Percentiles rank a stretch among this genome's conserved stretches.
Evolutionary conservation across 2,797 vertebrate genomes (phyloP).

Genomic region (Rousettus madagascariensis): DNA sequence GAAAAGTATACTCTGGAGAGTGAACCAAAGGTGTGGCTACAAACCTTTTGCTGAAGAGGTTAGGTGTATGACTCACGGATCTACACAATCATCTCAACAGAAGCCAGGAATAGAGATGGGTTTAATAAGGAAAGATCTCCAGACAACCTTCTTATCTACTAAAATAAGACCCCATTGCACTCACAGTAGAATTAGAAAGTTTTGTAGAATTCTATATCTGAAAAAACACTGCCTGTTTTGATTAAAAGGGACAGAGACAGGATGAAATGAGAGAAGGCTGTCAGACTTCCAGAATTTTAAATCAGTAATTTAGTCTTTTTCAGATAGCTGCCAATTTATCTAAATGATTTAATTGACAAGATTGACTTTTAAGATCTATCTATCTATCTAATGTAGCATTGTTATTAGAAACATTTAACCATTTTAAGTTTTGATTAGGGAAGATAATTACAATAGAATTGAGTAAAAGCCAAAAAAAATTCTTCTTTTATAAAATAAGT

Average conservation of each 20-base stretch:
- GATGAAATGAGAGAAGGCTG: neutral
- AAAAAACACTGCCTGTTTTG: neutral
- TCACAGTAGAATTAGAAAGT: neutral
- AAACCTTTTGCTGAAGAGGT: neutral
- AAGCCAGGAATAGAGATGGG: neutral
- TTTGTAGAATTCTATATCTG: neutral
- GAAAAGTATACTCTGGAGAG: neutral
- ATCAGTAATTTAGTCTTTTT: neutral
- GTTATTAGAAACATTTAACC: neutral
- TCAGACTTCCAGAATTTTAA: neutral
- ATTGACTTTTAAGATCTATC: neutral
- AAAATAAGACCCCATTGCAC: neutral
- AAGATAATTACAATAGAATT: neutral
- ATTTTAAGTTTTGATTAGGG: neutral
- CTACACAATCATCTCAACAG: neutral
- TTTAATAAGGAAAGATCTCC: neutral
- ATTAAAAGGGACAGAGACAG: neutral
- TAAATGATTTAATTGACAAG: neutral
- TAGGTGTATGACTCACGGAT: neutral
- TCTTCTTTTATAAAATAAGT: constrained; percentile 8
- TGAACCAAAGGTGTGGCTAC: neutral
- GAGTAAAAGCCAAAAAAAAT: neutral
- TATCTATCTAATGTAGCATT: neutral
- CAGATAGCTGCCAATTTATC: neutral
- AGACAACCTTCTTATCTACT: neutral